Percentiles rank a stretch among this genome's conserved stretches.
phyloP scores from a whole-genome alignment of 1,140 invertebrate species.

The Drosophila prosaltans region DNA sequence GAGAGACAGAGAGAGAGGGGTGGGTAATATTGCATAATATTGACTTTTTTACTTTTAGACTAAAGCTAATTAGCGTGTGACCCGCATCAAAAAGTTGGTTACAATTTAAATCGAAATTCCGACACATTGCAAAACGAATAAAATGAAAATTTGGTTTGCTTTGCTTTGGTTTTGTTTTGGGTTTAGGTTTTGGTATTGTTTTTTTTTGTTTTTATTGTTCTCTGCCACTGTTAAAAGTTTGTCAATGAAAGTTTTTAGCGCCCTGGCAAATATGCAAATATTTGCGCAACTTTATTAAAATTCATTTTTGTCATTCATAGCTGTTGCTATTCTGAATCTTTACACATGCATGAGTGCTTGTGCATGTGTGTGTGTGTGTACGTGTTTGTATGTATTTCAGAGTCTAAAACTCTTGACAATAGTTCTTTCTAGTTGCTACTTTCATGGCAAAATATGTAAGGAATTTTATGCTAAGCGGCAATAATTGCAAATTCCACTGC shows the following conservation, averaged over 20 bases:
- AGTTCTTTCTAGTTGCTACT: slow-evolving; percentile 74
- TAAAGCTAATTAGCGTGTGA: slow-evolving; percentile 70
- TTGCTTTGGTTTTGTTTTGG: neutral
- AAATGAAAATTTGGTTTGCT: slow-evolving; percentile 59
- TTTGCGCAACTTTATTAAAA: slow-evolving; percentile 79
- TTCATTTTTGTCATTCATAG: slow-evolving; percentile 79
- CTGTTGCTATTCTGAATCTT: slow-evolving; percentile 13
- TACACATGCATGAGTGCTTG: slow-evolving; percentile 8
- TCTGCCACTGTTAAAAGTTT: slow-evolving; percentile 54
- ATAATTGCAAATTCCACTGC: slow-evolving; percentile 79
- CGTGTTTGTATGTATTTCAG: slow-evolving; percentile 26
- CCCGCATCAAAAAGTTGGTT: slow-evolving; percentile 70
- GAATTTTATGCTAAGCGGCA: slow-evolving; percentile 78
- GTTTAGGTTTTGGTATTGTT: neutral
- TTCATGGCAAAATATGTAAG: slow-evolving; percentile 67
- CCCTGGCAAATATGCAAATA: slow-evolving; percentile 75
- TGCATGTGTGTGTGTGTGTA: slow-evolving; percentile 14
- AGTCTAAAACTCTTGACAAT: slow-evolving; percentile 73
- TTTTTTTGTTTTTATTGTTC: slow-evolving; percentile 44
- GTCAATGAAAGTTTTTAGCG: slow-evolving; percentile 77
- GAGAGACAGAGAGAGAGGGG: neutral
- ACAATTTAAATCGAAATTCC: slow-evolving; percentile 66
- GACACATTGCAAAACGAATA: slow-evolving; percentile 36
- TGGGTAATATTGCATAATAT: slow-evolving; percentile 51
- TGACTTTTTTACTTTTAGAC: slow-evolving; percentile 55